These are phyloP conservation scores for Halictus ligatus DNA, from an alignment of 2,888 invertebrate species.

Conservation along the genomic window DNA sequence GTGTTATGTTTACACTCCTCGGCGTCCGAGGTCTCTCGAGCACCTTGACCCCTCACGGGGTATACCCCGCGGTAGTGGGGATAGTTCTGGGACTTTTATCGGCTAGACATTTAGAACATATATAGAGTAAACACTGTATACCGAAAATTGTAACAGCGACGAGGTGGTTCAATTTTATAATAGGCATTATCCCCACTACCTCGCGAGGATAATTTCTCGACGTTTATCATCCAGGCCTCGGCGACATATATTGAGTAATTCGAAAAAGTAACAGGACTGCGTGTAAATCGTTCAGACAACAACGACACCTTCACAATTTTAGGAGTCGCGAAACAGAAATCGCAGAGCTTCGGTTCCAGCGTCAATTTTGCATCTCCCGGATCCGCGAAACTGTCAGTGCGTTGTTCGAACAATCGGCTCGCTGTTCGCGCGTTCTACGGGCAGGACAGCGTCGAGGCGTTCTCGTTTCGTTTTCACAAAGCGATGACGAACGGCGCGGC, in stretches of 20 bases:
- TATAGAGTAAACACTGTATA: too few relatives aligned
- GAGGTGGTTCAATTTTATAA: too few relatives aligned
- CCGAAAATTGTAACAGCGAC: too few relatives aligned
- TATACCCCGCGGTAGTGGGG: too few relatives aligned
- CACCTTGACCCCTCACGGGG: too few relatives aligned
- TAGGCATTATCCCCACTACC: too few relatives aligned
- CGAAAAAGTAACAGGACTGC: not conserved
- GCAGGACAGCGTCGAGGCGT: not conserved
- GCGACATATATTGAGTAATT: not conserved
- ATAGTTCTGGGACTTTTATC: too few relatives aligned
- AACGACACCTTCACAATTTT: not conserved
- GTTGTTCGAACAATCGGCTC: conserved; percentile 2
- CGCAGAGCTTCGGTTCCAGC: not conserved
- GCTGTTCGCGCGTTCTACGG: not conserved
- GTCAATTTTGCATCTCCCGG: not conserved
- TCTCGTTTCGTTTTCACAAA: conserved; percentile 21
- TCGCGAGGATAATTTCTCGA: too few relatives aligned
- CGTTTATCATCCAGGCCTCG: too few relatives aligned
- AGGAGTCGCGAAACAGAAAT: not conserved
- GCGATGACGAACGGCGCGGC: conserved; percentile 6
- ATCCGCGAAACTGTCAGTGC: not conserved
- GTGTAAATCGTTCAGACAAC: not conserved
- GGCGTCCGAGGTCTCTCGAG: too few relatives aligned
- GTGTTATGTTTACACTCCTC: too few relatives aligned
- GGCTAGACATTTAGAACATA: too few relatives aligned